Conservation (phyloP, 35 echinoderm and acorn worm species). For the Amphiura filiformis region DNA sequence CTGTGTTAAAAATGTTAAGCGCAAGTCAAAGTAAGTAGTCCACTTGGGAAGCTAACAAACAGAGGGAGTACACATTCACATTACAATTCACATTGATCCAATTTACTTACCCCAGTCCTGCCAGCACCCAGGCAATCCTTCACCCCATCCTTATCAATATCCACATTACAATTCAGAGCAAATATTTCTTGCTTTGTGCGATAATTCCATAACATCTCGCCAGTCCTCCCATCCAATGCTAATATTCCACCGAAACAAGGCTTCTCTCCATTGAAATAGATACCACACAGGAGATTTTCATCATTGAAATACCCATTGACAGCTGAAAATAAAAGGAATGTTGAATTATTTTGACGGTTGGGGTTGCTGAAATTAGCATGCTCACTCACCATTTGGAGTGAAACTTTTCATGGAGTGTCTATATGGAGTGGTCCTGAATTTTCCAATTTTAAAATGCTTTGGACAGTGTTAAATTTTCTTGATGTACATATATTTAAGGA, state of each 20-base stretch:
- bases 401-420: no score
- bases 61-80: no score
- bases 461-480: no score
- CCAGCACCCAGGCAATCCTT: slow-evolving; percentile 77
- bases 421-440: no score
- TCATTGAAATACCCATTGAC: slow-evolving; percentile 65
- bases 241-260: slow-evolving; percentile 88
- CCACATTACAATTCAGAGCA: slow-evolving; percentile 88
- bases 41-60: no score
- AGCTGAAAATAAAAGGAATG: slow-evolving; percentile 41
- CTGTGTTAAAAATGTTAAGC: no score
- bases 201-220: slow-evolving; percentile 76
- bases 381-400: no score
- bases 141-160: slow-evolving; percentile 73
- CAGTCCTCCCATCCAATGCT: slow-evolving; percentile 74
- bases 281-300: slow-evolving; percentile 66
- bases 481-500: no score
- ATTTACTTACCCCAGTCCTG: slow-evolving; percentile 74
- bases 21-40: no score
- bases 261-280: slow-evolving; percentile 64
- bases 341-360: background rate
- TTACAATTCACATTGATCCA: no score
- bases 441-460: no score
- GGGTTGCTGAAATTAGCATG: no score
- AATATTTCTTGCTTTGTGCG: slow-evolving; percentile 76